Conservation (phyloP, 2,113 vertebrate species). For the Phalacrocorax carbo region DNA sequence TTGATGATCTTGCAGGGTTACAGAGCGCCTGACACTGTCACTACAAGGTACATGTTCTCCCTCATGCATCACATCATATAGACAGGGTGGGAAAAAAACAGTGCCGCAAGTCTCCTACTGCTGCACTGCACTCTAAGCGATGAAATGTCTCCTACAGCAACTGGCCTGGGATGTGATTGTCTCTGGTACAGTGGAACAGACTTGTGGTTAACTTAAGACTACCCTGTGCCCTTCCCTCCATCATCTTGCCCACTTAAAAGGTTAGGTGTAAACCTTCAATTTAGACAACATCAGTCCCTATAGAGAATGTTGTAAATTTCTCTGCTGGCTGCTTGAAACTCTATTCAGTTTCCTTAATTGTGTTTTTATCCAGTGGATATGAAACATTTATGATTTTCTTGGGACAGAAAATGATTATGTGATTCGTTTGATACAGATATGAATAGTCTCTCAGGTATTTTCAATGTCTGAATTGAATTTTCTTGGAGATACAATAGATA, state of each 20-base stretch:
- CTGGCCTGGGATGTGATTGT: too few species aligned
- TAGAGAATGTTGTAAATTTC: not conserved
- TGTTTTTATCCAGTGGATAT: not conserved
- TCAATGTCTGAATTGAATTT: not conserved
- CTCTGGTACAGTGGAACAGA: not conserved
- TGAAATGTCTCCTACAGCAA: not conserved
- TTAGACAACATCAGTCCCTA: not conserved
- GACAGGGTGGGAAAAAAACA: accelerated
- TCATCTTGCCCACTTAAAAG: not conserved
- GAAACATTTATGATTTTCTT: not conserved
- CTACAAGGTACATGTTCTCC: not conserved
- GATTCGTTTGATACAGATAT: not conserved
- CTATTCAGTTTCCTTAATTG: not conserved
- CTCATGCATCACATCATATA: not conserved
- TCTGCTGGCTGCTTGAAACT: not conserved
- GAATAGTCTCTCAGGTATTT: not conserved
- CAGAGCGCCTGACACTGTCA: accelerated
- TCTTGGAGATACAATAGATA: not conserved
- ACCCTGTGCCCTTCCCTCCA: not conserved
- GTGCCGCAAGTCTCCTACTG: not conserved
- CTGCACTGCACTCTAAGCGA: accelerated
- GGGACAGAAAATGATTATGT: not conserved
- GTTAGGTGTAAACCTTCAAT: not conserved
- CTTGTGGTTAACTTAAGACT: not conserved
- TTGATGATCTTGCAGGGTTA: not conserved